phyloP scores from a whole-genome alignment of 2,797 vertebrate genomes.

The Galagoides demidoff region DNA sequence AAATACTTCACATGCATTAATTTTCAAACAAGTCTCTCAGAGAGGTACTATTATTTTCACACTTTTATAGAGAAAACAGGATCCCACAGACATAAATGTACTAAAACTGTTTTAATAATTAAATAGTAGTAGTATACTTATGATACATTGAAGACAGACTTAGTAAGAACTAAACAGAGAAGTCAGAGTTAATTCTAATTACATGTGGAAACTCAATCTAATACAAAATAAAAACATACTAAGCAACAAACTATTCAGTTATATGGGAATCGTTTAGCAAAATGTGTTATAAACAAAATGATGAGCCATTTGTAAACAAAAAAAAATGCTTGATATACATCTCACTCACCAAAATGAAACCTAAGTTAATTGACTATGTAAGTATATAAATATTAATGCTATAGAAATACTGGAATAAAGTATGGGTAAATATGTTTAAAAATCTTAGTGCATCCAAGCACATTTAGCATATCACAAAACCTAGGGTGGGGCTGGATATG shows the following conservation, averaged over 20 bases:
- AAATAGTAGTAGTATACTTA: neutral
- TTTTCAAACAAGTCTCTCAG: neutral
- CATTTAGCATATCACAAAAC: neutral
- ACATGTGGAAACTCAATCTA: neutral
- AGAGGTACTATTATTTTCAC: neutral
- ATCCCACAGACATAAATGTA: neutral
- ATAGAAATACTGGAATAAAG: neutral
- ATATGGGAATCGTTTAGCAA: neutral
- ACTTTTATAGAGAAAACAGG: neutral
- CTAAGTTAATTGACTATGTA: neutral
- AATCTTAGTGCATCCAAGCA: neutral
- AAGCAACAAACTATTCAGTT: neutral
- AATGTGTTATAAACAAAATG: neutral
- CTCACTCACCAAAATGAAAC: neutral
- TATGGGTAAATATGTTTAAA: neutral
- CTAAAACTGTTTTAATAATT: conserved; percentile 2
- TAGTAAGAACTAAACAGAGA: conserved; percentile 1
- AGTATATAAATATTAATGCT: neutral
- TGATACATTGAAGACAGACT: neutral
- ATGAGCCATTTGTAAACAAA: neutral
- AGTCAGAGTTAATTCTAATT: neutral
- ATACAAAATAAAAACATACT: neutral
- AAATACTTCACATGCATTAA: neutral
- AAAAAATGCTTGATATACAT: neutral
- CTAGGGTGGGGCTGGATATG: neutral